Conservation (phyloP, 2,888 invertebrate species). For the Acrobeloides nanus region DNA sequence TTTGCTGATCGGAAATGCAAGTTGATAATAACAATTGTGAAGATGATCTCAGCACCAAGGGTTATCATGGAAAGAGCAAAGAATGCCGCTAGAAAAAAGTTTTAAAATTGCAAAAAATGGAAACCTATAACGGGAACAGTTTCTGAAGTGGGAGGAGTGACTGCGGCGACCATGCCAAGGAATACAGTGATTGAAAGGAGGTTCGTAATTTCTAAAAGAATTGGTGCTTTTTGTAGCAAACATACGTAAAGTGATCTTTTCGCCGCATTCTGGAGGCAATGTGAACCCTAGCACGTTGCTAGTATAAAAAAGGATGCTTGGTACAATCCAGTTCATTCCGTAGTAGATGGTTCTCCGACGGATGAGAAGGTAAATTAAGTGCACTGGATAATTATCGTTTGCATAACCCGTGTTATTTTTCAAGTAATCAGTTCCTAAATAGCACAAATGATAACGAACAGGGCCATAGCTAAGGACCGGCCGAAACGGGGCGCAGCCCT, state of each 20-base stretch:
- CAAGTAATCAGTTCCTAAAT: too few relatives aligned
- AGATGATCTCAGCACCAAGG: conserved; percentile 47
- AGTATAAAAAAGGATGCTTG: conserved; percentile 94
- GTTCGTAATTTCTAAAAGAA: conserved; percentile 48
- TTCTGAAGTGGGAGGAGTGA: conserved; percentile 95
- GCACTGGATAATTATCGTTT: too few relatives aligned
- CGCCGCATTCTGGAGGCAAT: conserved; percentile 95
- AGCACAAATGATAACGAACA: too few relatives aligned
- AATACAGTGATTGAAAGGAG: conserved; percentile 88
- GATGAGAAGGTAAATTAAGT: conserved; percentile 87
- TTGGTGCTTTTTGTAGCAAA: too few relatives aligned
- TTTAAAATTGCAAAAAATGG: too few relatives aligned
- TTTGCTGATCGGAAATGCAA: too few relatives aligned
- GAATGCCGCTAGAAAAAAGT: conserved; percentile 1
- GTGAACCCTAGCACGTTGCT: conserved; percentile 97
- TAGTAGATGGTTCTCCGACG: conserved; percentile 92
- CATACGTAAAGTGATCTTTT: conserved; percentile 90
- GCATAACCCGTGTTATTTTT: too few relatives aligned
- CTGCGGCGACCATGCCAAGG: conserved; percentile 92
- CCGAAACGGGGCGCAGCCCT: too few relatives aligned
- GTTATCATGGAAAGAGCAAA: conserved; percentile 27
- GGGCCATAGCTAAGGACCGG: too few relatives aligned
- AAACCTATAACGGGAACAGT: conserved; percentile 97
- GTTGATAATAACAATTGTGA: conserved; percentile 50
- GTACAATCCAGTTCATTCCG: conserved; percentile 98